phyloP scores from a whole-genome alignment of 2,888 invertebrate genomes.

The Heliconius cydno region DNA sequence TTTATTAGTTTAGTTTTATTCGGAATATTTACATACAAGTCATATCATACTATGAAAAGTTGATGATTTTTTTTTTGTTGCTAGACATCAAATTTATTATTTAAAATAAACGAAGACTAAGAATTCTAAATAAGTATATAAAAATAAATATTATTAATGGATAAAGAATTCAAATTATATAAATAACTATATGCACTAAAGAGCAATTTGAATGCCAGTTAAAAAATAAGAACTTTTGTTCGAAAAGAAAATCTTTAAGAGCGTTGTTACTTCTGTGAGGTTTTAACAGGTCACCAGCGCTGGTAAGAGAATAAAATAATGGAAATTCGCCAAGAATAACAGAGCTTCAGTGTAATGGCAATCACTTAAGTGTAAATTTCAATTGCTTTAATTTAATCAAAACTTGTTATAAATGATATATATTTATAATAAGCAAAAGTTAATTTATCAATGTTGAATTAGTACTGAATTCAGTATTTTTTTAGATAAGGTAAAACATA shows the following conservation, averaged over 20 bases:
- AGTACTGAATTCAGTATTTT: no score
- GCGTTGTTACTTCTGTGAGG: slow-evolving; percentile 29
- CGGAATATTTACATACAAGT: no score
- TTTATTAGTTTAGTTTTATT: no score
- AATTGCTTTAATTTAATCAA: neutral
- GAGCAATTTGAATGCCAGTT: slow-evolving; percentile 1
- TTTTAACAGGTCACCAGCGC: slow-evolving; percentile 31
- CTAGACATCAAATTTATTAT: no score
- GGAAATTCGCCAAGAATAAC: slow-evolving; percentile 29
- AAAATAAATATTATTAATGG: no score
- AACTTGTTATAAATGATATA: neutral
- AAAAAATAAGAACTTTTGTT: slow-evolving; percentile 9
- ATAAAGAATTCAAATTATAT: neutral
- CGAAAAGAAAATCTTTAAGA: slow-evolving; percentile 28
- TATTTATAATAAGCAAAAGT: neutral
- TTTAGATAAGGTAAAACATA: neutral
- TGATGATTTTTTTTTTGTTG: no score
- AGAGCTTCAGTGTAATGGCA: slow-evolving; percentile 4
- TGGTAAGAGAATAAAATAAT: slow-evolving; percentile 36
- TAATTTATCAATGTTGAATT: neutral
- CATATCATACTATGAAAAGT: no score
- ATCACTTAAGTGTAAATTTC: slow-evolving; percentile 27
- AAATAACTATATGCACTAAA: neutral
- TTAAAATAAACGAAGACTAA: neutral
- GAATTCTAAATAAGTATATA: no score